Evolutionary conservation across 2,113 vertebrate species (phyloP).

Genomic region (Nycticorax nycticorax): DNA sequence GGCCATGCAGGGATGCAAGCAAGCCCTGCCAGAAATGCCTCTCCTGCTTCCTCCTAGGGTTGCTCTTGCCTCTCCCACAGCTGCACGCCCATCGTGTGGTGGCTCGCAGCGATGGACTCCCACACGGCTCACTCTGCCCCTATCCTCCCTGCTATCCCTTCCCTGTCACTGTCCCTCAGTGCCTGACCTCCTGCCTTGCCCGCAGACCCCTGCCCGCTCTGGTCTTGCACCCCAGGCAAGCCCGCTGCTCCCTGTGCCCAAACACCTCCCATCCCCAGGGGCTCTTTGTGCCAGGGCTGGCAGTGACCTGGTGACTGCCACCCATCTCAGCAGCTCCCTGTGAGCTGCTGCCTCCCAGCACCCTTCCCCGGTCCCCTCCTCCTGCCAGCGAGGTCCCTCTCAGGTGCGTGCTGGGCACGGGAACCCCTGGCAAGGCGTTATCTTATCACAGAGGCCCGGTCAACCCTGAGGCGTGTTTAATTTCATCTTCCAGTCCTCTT

Average conservation of each 20-base stretch:
- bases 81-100: fast-evolving
- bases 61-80: not conserved
- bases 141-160: not conserved
- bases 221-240: not conserved
- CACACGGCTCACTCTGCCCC: fast-evolving
- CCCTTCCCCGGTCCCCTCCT: not conserved
- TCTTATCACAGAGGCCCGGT: not conserved
- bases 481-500: not conserved
- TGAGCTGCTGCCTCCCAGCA: not conserved
- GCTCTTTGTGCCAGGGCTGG: fast-evolving
- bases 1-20: not conserved
- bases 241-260: not conserved
- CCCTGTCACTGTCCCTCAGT: fast-evolving
- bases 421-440: not conserved
- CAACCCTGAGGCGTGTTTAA: not conserved
- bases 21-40: not conserved
- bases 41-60: not conserved
- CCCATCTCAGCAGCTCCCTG: fast-evolving
- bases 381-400: not conserved
- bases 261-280: fast-evolving
- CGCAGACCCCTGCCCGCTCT: not conserved
- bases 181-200: not conserved
- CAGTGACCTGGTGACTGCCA: not conserved
- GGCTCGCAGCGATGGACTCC: not conserved
- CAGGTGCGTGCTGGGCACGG: not conserved